phyloP scores from a whole-genome alignment of 2,113 vertebrate genomes.

The Aphyosemion australe region DNA sequence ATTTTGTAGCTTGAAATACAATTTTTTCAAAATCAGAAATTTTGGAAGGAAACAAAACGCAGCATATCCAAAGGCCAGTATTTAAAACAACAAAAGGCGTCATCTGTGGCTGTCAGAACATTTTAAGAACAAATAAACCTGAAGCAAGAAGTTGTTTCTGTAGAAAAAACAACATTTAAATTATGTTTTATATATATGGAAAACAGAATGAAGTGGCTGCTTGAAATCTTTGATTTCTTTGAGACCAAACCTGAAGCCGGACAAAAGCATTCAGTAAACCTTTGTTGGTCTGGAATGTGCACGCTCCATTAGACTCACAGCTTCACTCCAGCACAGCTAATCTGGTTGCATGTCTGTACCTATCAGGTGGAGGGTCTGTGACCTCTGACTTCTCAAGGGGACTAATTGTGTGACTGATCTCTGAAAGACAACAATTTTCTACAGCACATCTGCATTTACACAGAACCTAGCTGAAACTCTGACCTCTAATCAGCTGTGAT shows the following conservation, averaged over 20 bases:
- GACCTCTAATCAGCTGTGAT: conserved; percentile 27
- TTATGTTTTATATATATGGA: neutral
- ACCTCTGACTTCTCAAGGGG: conserved; percentile 43
- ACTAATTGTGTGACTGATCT: conserved; percentile 57
- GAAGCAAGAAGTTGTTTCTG: conserved; percentile 1
- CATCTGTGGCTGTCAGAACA: no score
- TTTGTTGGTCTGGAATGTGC: conserved; percentile 38
- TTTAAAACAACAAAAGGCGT: no score
- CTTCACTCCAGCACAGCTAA: conserved; percentile 38
- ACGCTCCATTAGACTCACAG: conserved; percentile 33
- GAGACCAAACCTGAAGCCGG: conserved; percentile 9
- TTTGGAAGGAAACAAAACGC: neutral
- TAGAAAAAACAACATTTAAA: no score
- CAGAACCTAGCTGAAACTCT: conserved; percentile 30
- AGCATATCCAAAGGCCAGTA: conserved; percentile 12
- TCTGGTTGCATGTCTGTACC: conserved; percentile 41
- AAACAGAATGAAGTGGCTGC: neutral
- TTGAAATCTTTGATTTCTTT: conserved; percentile 15
- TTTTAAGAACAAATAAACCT: no score
- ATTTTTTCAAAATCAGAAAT: neutral
- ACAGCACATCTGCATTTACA: conserved; percentile 38
- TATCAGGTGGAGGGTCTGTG: conserved; percentile 49
- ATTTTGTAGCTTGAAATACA: neutral
- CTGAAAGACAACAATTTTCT: conserved; percentile 43
- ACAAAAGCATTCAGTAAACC: conserved; percentile 48